phyloP scores from a whole-genome alignment of 2,113 vertebrate genomes.

The Aegithalos caudatus region DNA sequence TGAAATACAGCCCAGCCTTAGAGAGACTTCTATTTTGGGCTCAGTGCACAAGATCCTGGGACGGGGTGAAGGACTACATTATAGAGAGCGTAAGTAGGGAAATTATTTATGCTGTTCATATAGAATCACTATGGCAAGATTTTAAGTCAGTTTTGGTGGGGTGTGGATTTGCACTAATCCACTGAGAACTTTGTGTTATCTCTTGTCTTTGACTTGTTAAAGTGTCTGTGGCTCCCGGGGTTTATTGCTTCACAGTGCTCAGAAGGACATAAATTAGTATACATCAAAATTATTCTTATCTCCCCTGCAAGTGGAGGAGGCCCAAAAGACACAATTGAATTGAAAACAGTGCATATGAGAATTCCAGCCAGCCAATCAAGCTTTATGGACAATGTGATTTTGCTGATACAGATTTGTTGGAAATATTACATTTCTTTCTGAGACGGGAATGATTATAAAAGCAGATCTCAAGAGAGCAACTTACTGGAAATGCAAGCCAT shows the following conservation, averaged over 20 bases:
- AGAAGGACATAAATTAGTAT: neutral
- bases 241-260: conserved; percentile 11
- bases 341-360: neutral
- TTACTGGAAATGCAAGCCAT: conserved; percentile 14
- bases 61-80: neutral
- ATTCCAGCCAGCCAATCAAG: neutral
- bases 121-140: conserved; percentile 11
- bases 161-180: conserved; percentile 35
- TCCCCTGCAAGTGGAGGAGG: neutral
- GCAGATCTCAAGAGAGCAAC: neutral
- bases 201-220: conserved; percentile 8
- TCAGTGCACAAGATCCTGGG: neutral
- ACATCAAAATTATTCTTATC: neutral
- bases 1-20: neutral
- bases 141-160: conserved; percentile 15
- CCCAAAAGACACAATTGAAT: neutral
- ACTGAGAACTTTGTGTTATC: conserved; percentile 24
- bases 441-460: conserved; percentile 21
- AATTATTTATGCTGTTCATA: conserved; percentile 28
- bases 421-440: neutral
- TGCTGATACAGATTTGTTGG: neutral
- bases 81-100: neutral
- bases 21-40: neutral
- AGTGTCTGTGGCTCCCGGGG: conserved; percentile 26
- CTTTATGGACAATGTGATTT: neutral